Base-by-base conservation (phyloP, 2,888 invertebrate genomes). In the Cheilosia impressa region DNA sequence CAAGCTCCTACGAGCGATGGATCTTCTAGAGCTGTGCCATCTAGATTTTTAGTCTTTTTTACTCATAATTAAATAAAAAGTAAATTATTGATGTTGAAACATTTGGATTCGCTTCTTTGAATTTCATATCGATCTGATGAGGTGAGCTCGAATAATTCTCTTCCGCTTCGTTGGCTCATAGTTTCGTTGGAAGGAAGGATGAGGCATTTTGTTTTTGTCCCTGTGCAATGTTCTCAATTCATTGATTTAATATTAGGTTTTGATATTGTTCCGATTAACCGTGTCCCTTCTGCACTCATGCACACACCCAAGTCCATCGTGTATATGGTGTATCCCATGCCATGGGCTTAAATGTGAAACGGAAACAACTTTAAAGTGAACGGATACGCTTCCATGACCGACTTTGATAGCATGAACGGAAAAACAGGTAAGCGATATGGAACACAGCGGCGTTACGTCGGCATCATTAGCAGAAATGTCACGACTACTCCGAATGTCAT, bases 1-100 rank as follows among this genome's bases (percentile, higher is more conserved):
- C 94, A 15, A 93, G 93, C 41, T 90, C 92, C 13, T 94, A 93
- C 87, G 90, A 92, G 87, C 89, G 91, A 55, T 91, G 89, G 82
- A 82, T 91, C 69, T 90, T 89, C 81, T 84, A 79, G 75, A 68
- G 43, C 53, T 55, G 53, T 72, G 52, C 69, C 66, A 34, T 17
- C 47, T 63, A 78, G 78, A 69, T 69, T 78, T 47, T 15, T 84
- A 79, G 47, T 71, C 75, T 84, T 84, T 84, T 84, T 66, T 84
- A 84, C 69, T 75, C 62, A 73, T 84, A 75, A 84, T 75, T 75
- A 75, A 79, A 60, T 10, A 68, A 24, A 73, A 63, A 75, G 34
- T 84, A 79, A 79, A 79, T 84, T 79, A 84, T 79, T 79, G 75
- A 79, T 79, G 79, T 76, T 65, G 17, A 60, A 68, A 43, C 47